Conservation (phyloP, 2,888 invertebrate species). For the Caenorhabditis sulstoni region DNA sequence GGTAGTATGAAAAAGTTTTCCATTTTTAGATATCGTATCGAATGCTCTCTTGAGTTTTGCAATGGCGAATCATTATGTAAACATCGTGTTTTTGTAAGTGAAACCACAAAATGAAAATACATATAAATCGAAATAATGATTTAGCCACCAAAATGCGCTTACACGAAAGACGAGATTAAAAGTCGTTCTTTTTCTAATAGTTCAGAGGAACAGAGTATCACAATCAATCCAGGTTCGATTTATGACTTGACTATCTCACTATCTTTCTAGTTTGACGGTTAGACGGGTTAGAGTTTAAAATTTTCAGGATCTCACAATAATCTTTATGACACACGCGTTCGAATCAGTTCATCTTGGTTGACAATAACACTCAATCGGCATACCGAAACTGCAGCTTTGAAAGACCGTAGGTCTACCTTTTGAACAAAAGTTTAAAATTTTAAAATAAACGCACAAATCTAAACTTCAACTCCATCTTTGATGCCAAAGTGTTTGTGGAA, state of each 20-base stretch:
- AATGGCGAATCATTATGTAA: constrained; percentile 51
- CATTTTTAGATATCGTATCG: constrained; percentile 63
- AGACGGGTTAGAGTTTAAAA: neutral
- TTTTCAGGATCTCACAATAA: constrained; percentile 49
- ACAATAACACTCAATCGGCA: constrained; percentile 65
- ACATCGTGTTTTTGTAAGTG: constrained; percentile 59
- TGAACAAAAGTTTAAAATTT: too few relatives aligned
- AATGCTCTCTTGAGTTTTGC: constrained; percentile 67
- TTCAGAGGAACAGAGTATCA: constrained; percentile 31
- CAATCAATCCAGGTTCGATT: constrained; percentile 44
- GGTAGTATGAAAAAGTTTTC: too few relatives aligned
- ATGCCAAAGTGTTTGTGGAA: too few relatives aligned
- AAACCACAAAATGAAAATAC: too few relatives aligned
- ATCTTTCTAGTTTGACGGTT: too few relatives aligned
- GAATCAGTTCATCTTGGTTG: constrained; percentile 67
- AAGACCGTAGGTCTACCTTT: constrained; percentile 61
- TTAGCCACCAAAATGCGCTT: constrained; percentile 73
- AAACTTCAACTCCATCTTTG: too few relatives aligned
- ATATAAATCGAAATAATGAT: constrained; percentile 11
- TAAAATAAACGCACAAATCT: neutral
- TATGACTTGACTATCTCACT: too few relatives aligned
- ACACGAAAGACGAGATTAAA: constrained; percentile 69
- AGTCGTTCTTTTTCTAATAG: constrained; percentile 49
- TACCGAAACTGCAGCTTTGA: constrained; percentile 61
- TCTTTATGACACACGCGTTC: constrained; percentile 57